Conservation (phyloP, 1,140 invertebrate species). For the Drosophila virilis region DNA sequence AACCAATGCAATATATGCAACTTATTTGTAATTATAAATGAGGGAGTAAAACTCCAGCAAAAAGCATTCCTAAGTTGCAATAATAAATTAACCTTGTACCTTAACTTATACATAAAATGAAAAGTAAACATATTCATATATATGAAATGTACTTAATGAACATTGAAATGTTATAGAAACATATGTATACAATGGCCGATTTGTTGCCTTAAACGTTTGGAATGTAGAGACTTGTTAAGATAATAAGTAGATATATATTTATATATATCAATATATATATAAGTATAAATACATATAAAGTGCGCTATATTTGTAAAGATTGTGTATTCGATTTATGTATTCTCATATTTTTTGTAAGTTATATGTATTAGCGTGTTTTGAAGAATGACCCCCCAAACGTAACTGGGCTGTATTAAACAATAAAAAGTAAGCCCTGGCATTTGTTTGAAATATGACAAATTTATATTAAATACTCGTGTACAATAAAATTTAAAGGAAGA, state of each 20-base stretch:
- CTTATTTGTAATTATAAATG: constrained; percentile 32
- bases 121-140: constrained; percentile 2
- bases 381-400: background rate
- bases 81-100: constrained; percentile 63
- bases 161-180: constrained; percentile 25
- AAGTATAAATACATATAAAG: constrained; percentile 13
- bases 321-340: constrained; percentile 47
- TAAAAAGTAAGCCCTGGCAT: constrained; percentile 45
- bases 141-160: constrained; percentile 55
- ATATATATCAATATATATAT: constrained; percentile 6
- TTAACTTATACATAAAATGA: constrained; percentile 41
- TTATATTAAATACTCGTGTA: constrained; percentile 44
- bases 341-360: constrained; percentile 36
- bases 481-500: constrained; percentile 45
- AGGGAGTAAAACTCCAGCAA: constrained; percentile 53
- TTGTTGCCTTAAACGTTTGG: constrained; percentile 65
- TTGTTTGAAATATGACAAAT: constrained; percentile 44
- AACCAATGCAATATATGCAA: constrained; percentile 54
- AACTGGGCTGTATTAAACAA: constrained; percentile 12
- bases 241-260: constrained; percentile 46
- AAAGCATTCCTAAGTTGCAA: constrained; percentile 59
- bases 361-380: constrained; percentile 19
- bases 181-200: constrained; percentile 50
- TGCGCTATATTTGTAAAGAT: constrained; percentile 26
- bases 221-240: constrained; percentile 59